Evolutionary conservation across 2,888 invertebrate species (phyloP), one percentile per base, ranked within the genome.

Genomic region (Ptilodon capucinus): DNA sequence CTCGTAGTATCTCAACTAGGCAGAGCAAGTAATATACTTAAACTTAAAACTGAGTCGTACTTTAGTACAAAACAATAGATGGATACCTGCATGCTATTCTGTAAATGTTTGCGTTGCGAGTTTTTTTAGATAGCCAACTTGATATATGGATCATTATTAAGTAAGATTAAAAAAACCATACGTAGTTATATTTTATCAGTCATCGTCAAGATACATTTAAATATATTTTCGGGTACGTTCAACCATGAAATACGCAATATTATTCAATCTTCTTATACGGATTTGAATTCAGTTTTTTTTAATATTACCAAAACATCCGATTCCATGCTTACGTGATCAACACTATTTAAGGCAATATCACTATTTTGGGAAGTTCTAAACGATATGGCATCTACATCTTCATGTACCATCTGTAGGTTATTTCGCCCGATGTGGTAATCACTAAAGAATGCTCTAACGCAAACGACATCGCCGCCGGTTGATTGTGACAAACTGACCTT

Each of bases 401-500:
- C 55, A 50, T 44, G 49, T 50, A 48, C 40, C 34, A 44, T 43
- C 42, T 21, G 41, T 35, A 48, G 32, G 13, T 50, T 54, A 35
- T 56, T 54, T 50, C 57, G 51, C 47, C 21, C 32, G 66, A 74
- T 84, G 77, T 69, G 60, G 74, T 80, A 82, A 85, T 76, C 64
- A 46, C 51, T 56, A 46, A 81, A 71, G 81, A 83, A 86, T 84
- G 80, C 66, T 69, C 72, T 64, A 66, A 60, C 46, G 60, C 60
- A 68, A 67, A 66, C 66, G 68, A 72, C 78, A 73, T 77, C 71
- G 68, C 55, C 68, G 54, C 55, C 68, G 54, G 63, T 59, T 57
- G 70, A 74, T 74, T 70, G 68, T 64, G 60, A 68, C 65, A 63
- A 55, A 57, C 58, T 68, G 78, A 78, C 83, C 84, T 86, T 81